These are phyloP conservation scores for Ormyrus pomaceus DNA, from an alignment of 2,888 invertebrate species.

Conservation along the genomic window DNA sequence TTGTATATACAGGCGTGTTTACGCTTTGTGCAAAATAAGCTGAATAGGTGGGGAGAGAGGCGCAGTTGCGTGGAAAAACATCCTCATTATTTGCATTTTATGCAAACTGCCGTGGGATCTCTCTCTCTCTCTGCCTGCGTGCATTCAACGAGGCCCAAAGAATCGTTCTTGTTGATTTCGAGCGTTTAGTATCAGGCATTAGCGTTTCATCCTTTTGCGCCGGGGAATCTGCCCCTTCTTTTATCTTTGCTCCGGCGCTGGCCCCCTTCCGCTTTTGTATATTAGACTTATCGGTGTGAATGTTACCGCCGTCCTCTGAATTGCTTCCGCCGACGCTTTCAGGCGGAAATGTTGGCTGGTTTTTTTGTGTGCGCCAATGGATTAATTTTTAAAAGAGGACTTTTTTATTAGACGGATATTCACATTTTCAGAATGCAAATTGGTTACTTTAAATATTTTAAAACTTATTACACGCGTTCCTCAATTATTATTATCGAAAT, in stretches of 20 bases:
- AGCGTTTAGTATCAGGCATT: constrained; percentile 30
- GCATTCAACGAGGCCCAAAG: constrained; percentile 43
- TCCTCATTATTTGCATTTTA: constrained; percentile 50
- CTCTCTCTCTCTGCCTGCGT: not conserved
- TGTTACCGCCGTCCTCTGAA: not conserved
- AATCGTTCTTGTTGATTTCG: constrained; percentile 37
- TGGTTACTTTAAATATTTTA: no score
- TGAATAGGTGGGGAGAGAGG: constrained; percentile 27
- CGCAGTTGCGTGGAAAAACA: constrained; percentile 43
- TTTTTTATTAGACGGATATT: no score
- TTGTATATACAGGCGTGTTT: not conserved
- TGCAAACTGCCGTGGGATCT: constrained; percentile 50
- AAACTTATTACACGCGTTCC: no score
- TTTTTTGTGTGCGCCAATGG: not conserved
- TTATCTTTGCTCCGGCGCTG: not conserved
- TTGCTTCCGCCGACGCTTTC: not conserved
- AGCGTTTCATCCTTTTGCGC: constrained; percentile 20
- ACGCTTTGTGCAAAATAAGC: constrained; percentile 35
- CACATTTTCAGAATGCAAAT: no score
- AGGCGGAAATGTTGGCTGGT: no score
- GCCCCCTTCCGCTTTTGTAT: not conserved
- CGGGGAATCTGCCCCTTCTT: not conserved
- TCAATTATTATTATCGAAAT: no score
- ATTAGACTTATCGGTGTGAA: constrained; percentile 16
- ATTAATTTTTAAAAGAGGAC: not conserved